Evolutionary conservation across 1,140 invertebrate genomes (phyloP).

Genomic region (Dendrolimus kikuchii): DNA sequence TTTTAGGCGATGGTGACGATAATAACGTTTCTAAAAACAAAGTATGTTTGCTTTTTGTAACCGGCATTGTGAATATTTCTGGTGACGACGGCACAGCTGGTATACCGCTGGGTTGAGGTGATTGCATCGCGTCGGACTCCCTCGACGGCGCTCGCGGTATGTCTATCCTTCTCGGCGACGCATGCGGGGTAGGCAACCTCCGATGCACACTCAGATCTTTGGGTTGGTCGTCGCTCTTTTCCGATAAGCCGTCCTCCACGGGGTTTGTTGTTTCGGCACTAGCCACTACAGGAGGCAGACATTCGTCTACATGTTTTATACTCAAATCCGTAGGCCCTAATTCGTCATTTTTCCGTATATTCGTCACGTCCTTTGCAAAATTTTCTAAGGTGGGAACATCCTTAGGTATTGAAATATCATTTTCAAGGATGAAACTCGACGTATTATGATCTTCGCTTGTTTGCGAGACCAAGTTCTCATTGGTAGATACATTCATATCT

Average conservation of each 20-base stretch:
- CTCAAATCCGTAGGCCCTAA: conserved; percentile 68
- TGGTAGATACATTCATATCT: conserved; percentile 1
- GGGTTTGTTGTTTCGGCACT: conserved; percentile 45
- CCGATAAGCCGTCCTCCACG: conserved; percentile 47
- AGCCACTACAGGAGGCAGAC: conserved; percentile 20
- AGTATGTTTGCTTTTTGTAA: conserved; percentile 69
- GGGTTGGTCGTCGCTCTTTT: conserved; percentile 71
- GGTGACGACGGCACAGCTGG: conserved; percentile 75
- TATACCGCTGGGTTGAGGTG: conserved; percentile 78
- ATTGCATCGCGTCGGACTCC: conserved; percentile 76
- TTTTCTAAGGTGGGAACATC: conserved; percentile 9
- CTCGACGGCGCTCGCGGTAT: conserved; percentile 73
- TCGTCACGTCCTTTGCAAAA: conserved; percentile 24
- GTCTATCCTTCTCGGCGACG: conserved; percentile 56
- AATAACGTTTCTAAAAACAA: conserved; percentile 73
- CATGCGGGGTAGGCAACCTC: conserved; percentile 57
- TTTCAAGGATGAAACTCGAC: not conserved
- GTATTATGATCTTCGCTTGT: not conserved
- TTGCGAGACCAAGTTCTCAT: conserved; percentile 2
- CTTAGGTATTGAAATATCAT: not conserved
- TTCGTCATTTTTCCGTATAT: conserved; percentile 34
- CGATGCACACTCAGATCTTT: conserved; percentile 74
- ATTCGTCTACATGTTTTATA: conserved; percentile 38
- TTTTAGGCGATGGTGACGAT: conserved; percentile 71
- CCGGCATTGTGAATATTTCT: conserved; percentile 70